These are phyloP conservation scores for Diogma glabrata DNA, from an alignment of 2,888 invertebrate species.

Conservation along the genomic window DNA sequence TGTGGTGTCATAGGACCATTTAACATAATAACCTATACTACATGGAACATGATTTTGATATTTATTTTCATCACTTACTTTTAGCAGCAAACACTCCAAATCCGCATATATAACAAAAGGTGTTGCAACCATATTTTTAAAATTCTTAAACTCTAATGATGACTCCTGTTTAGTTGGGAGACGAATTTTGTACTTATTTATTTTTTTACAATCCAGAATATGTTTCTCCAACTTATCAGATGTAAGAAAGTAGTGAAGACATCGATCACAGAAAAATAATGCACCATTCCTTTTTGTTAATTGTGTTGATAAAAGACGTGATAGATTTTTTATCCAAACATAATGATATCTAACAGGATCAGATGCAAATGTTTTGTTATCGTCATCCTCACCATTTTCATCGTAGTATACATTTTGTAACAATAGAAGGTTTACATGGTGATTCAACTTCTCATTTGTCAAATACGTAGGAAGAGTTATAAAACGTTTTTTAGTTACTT, in stretches of 20 bases:
- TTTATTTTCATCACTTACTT: not conserved
- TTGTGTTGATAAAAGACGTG: slow-evolving; percentile 13
- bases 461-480: not conserved
- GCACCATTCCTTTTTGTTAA: slow-evolving; percentile 11
- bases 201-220: no score
- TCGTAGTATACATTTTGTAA: no score
- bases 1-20: slow-evolving; percentile 19
- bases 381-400: no score
- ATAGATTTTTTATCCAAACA: slow-evolving; percentile 17
- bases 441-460: not conserved
- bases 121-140: no score
- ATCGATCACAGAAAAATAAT: no score
- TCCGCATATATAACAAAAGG: slow-evolving; percentile 20
- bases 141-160: no score
- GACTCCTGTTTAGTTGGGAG: no score
- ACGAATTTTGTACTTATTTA: no score
- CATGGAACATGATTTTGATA: slow-evolving; percentile 17
- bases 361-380: no score
- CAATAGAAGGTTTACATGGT: not conserved
- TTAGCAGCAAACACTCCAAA: slow-evolving; percentile 16
- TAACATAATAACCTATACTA: slow-evolving; percentile 20
- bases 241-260: no score
- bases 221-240: no score
- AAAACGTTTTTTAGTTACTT: no score
- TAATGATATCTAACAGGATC: slow-evolving; percentile 12